phyloP scores from a whole-genome alignment of 2,113 vertebrate genomes.

The Pedionomus torquatus region DNA sequence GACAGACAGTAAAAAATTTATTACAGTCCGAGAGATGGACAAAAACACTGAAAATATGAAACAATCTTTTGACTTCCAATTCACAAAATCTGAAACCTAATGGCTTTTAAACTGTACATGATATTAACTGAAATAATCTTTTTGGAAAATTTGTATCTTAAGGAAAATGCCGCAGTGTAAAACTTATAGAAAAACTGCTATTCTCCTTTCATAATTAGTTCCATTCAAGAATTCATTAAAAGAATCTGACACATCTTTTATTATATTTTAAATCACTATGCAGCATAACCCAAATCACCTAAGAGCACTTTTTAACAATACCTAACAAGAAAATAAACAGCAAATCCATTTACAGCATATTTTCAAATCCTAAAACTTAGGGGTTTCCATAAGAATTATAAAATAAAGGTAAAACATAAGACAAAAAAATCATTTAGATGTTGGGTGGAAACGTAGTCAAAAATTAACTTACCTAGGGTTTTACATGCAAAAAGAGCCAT shows the following conservation, averaged over 20 bases:
- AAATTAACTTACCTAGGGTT: constrained; percentile 83
- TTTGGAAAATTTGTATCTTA: neutral
- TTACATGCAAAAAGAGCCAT: constrained; percentile 89
- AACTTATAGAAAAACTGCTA: neutral
- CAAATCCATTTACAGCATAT: neutral
- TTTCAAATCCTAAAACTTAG: neutral
- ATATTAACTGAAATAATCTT: neutral
- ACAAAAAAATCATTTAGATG: neutral
- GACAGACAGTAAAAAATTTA: neutral
- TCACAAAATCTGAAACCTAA: neutral
- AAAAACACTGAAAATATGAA: neutral
- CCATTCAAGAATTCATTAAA: neutral
- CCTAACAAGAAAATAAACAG: neutral
- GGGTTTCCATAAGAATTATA: neutral
- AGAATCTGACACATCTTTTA: neutral
- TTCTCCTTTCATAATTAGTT: neutral
- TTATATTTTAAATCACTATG: neutral
- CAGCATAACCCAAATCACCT: neutral
- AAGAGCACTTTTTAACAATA: neutral
- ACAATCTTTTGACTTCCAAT: neutral
- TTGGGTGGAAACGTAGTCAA: neutral
- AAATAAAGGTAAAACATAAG: neutral
- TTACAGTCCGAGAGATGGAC: neutral
- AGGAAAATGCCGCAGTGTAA: neutral
- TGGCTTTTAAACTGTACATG: neutral